Evolutionary conservation across 2,888 invertebrate genomes (phyloP), one percentile per base, ranked within the genome.

Genomic region (Endomychus coccineus): DNA sequence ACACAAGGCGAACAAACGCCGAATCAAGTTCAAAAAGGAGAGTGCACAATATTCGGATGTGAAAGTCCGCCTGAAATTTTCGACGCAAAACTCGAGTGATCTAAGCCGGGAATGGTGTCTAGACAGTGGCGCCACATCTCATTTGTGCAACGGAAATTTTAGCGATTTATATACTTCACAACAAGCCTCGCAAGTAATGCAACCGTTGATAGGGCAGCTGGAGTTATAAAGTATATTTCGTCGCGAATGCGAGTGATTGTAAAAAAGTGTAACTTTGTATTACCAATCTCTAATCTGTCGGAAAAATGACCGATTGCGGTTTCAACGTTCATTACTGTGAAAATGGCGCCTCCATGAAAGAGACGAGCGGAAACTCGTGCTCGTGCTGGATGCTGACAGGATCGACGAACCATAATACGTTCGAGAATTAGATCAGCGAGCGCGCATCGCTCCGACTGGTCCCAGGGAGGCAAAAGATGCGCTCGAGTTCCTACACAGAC

Each of bases 221-320:
- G 4, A 13, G 14, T 6, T 19, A 19, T n/a, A 19, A n/a, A 6
- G 21, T 19, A 19, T 7, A 19, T 19, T 19, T n/a, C 21, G 21
- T 6, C 21, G 21, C 6, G 6, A 3, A 19, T 3, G n/a, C 13
- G 21, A 6, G 5, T 36, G 11, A 15, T 10, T 4, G 2, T 37
- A n/a, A 9, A 12, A 7, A 34, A 41, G 16, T 21, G 34, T 10
- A 6, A 19, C 16, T 43, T 13, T 37, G 31, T 11, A 44, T 40
- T 14, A 34, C 38, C 7, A 45, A 46, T 17, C 21, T 46, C 2
- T 14, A 45, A 3, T 46, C 46, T 7, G 42, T 46, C 6, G 19
- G 42, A 1, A 46, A 45, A 35, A 46, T 46, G 5, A 40, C 42
- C 6, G 40, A 45, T 22, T 27, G 29, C 9, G 42, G 40, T 5